A percentile compares a stretch with the other conserved stretches of the same genome.
Conservation (phyloP, 2,797 vertebrate genomes). For the Xenops minutus region DNA sequence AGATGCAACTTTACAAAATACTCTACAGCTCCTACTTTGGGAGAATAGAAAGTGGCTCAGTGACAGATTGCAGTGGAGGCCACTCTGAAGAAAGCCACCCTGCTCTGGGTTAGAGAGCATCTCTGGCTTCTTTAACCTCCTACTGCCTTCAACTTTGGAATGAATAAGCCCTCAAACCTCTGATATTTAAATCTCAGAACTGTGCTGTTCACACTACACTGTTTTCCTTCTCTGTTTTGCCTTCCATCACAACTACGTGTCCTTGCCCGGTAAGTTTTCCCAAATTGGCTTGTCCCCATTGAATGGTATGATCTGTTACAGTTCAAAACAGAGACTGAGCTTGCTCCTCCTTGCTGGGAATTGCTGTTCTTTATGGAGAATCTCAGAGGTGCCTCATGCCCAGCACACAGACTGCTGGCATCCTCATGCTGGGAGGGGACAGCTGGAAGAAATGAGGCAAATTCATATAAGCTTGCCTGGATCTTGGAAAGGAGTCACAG, state of each 20-base stretch:
- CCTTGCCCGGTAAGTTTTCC: not conserved
- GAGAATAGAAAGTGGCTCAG: not conserved
- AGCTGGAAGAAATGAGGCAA: not conserved
- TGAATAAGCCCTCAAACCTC: not conserved
- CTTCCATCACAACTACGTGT: accelerated
- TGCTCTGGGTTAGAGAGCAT: not conserved
- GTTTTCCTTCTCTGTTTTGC: not conserved
- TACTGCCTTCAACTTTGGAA: not conserved
- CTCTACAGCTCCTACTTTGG: not conserved
- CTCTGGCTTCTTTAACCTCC: not conserved
- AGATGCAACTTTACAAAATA: constrained; percentile 27
- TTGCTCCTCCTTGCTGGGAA: not conserved
- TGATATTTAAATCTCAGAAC: not conserved
- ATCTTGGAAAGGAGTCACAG: not conserved
- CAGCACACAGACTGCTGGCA: not conserved
- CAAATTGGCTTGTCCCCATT: not conserved
- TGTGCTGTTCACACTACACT: not conserved
- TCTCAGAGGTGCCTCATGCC: not conserved
- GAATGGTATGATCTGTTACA: not conserved
- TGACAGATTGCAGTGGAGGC: not conserved
- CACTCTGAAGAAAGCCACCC: not conserved
- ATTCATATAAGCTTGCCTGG: not conserved
- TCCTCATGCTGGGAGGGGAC: not conserved
- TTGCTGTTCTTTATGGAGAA: not conserved
- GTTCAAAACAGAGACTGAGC: not conserved